Evolutionary conservation across 2,797 vertebrate genomes (phyloP).

Genomic region (Pseudopleuronectes americanus): DNA sequence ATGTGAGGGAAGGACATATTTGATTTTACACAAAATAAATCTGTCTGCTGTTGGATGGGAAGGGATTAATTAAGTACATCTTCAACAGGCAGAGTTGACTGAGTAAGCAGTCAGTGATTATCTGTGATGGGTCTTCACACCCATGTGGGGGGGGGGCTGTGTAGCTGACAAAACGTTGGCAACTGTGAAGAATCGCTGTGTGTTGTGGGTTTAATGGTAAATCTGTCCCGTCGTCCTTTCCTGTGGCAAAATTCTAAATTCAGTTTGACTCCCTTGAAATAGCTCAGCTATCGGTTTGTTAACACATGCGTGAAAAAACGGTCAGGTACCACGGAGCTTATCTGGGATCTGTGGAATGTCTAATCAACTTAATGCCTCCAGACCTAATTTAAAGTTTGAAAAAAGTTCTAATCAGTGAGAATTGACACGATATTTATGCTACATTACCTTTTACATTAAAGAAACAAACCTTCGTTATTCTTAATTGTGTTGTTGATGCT

Average conservation of each 20-base stretch:
- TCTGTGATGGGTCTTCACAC: conserved; percentile 62
- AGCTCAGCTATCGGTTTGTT: neutral
- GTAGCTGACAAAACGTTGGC: conserved; percentile 39
- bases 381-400: neutral
- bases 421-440: neutral
- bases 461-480: neutral
- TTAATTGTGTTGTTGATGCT: neutral
- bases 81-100: conserved; percentile 57
- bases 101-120: conserved; percentile 69
- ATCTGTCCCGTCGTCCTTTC: neutral
- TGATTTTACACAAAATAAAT: conserved; percentile 72
- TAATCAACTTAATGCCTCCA: neutral
- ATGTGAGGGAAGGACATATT: conserved; percentile 69
- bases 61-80: conserved; percentile 78
- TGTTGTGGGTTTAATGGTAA: neutral
- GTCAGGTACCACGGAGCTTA: neutral
- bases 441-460: neutral
- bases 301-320: neutral
- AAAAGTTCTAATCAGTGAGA: neutral
- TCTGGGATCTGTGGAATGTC: neutral
- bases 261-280: neutral
- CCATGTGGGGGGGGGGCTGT: conserved; percentile 50
- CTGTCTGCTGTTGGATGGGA: conserved; percentile 52
- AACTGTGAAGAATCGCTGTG: conserved; percentile 29
- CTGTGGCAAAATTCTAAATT: conserved; percentile 9